These are phyloP conservation scores for Peromyscus polionotus DNA, from an alignment of 2,113 vertebrate genomes.

Conservation along the genomic window DNA sequence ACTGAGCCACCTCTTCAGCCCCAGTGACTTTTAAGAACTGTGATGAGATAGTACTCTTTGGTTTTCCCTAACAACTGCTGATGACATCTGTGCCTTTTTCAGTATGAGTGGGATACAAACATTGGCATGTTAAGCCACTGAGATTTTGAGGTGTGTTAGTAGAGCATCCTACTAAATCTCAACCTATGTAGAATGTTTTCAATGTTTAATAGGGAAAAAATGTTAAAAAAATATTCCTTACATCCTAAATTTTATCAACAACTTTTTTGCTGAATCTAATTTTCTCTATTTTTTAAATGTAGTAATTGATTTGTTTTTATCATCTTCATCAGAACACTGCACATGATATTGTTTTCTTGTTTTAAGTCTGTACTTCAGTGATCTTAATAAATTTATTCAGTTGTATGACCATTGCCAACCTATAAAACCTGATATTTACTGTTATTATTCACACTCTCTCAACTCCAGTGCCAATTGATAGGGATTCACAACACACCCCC, in stretches of 20 bases:
- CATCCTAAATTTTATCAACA: neutral
- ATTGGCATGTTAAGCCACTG: neutral
- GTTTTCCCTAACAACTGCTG: neutral
- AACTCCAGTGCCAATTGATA: neutral
- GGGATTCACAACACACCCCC: no score
- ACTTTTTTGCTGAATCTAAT: neutral
- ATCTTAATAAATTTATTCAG: neutral
- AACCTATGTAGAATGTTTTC: neutral
- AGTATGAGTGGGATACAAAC: neutral
- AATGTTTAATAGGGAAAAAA: neutral
- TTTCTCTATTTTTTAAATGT: conserved; percentile 1
- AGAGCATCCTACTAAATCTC: neutral
- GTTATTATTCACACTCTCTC: neutral
- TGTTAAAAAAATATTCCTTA: neutral
- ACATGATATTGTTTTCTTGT: neutral
- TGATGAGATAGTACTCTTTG: neutral
- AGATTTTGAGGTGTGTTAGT: neutral
- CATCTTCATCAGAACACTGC: neutral
- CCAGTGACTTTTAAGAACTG: neutral
- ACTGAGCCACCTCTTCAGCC: neutral
- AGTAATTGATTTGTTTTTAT: neutral
- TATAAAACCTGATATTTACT: neutral
- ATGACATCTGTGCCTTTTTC: neutral
- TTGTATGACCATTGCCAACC: neutral
- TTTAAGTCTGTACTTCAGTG: neutral